These are phyloP conservation scores for Ceriagrion tenellum DNA, from an alignment of 2,888 invertebrate species.

Conservation along the genomic window DNA sequence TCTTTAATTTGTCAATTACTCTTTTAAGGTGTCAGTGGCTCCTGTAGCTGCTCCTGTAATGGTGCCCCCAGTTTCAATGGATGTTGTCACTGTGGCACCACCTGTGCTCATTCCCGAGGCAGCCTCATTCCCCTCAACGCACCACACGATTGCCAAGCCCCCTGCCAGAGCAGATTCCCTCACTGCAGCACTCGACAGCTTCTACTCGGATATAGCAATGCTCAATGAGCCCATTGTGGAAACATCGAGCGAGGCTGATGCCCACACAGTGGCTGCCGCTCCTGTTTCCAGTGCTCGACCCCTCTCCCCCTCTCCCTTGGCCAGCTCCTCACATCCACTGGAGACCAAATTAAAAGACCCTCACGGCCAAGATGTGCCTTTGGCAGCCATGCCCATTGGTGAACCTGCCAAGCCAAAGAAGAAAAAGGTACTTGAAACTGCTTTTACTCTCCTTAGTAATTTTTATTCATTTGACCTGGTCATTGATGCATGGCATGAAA, in stretches of 20 bases:
- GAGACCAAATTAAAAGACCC: constrained; percentile 43
- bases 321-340: constrained; percentile 38
- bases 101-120: constrained; percentile 75
- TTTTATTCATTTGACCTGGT: too few relatives aligned
- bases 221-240: constrained; percentile 74
- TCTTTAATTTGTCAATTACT: too few relatives aligned
- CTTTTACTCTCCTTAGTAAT: too few relatives aligned
- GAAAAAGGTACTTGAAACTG: constrained; percentile 71
- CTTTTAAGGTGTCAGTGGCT: too few relatives aligned
- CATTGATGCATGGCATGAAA: too few relatives aligned
- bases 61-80: constrained; percentile 47
- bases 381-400: constrained; percentile 5
- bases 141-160: constrained; percentile 76
- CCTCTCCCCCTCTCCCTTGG: constrained; percentile 69
- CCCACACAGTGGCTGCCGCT: not conserved
- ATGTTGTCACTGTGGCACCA: constrained; percentile 75
- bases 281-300: constrained; percentile 15
- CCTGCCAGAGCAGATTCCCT: constrained; percentile 76
- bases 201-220: constrained; percentile 82
- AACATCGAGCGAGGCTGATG: constrained; percentile 54
- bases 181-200: constrained; percentile 81
- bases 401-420: constrained; percentile 71
- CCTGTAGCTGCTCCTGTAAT: not conserved
- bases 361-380: constrained; percentile 73
- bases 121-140: constrained; percentile 75